Conservation (phyloP, 2,888 invertebrate genomes). For the Meganola albula region DNA sequence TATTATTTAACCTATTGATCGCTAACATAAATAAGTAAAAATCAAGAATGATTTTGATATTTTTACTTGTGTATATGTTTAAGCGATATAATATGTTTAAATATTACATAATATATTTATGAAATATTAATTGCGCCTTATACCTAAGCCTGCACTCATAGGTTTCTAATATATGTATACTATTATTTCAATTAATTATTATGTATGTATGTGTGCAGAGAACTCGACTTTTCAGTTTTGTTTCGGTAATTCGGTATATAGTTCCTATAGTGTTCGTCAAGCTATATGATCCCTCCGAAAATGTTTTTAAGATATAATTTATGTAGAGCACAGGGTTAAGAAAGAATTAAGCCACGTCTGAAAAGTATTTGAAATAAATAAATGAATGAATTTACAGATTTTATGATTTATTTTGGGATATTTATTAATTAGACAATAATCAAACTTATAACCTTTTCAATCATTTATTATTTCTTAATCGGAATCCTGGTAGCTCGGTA, state of each 20-base stretch:
- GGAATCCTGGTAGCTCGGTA: slow-evolving; percentile 10
- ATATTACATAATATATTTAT: slow-evolving; percentile 7
- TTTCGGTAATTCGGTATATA: slow-evolving; percentile 7
- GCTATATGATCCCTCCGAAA: slow-evolving; percentile 10
- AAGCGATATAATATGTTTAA: slow-evolving; percentile 6
- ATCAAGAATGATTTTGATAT: slow-evolving; percentile 8
- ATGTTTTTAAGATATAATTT: slow-evolving; percentile 10
- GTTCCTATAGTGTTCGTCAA: slow-evolving; percentile 8
- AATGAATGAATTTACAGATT: slow-evolving; percentile 9
- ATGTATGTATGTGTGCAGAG: slow-evolving; percentile 9
- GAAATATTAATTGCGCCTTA: slow-evolving; percentile 8
- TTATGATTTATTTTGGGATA: slow-evolving; percentile 11
- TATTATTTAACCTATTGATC: slow-evolving; percentile 4
- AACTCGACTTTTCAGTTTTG: slow-evolving; percentile 9
- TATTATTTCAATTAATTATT: slow-evolving; percentile 8
- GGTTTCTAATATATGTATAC: slow-evolving; percentile 7
- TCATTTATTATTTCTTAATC: slow-evolving; percentile 11
- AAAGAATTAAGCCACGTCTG: slow-evolving; percentile 11
- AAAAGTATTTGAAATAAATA: slow-evolving; percentile 10
- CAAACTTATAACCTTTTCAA: slow-evolving; percentile 10
- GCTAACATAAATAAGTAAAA: slow-evolving; percentile 7
- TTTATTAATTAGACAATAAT: slow-evolving; percentile 10
- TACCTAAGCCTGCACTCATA: slow-evolving; percentile 7
- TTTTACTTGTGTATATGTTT: slow-evolving; percentile 8
- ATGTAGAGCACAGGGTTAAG: slow-evolving; percentile 11